Evolutionary conservation across 2,797 vertebrate species (phyloP).

Genomic region (Rhinoraja longicauda): DNA sequence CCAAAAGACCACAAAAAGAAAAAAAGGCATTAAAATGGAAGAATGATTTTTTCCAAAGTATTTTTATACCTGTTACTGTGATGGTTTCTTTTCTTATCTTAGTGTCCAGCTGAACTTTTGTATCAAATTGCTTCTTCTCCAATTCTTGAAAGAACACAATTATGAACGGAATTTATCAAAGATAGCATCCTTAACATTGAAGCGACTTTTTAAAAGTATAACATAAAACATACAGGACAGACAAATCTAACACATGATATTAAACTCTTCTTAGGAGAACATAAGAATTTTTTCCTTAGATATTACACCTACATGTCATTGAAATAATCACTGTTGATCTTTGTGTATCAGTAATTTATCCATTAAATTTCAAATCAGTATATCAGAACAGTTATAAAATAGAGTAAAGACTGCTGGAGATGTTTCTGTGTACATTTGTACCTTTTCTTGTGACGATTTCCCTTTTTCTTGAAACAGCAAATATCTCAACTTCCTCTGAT

Average conservation of each 20-base stretch:
- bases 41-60: background rate
- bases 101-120: background rate
- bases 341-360: background rate
- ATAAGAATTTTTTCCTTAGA: background rate
- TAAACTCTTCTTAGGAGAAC: background rate
- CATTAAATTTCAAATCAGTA: background rate
- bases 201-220: background rate
- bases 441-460: constrained; percentile 63
- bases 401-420: background rate
- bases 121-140: constrained; percentile 9
- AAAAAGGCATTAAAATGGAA: background rate
- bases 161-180: constrained; percentile 14
- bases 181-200: background rate
- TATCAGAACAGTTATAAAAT: background rate
- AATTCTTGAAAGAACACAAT: constrained; percentile 25
- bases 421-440: constrained; percentile 51
- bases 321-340: background rate
- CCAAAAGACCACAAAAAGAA: background rate
- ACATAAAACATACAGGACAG: background rate
- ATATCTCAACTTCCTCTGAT: constrained; percentile 63
- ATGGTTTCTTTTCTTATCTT: background rate
- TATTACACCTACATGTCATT: background rate
- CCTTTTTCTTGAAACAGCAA: constrained; percentile 63
- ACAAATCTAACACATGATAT: background rate
- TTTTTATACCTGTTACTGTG: constrained; percentile 31